These are phyloP conservation scores for Cataglyphis albicans DNA, from an alignment of 2,888 invertebrate genomes.

Conservation along the genomic window DNA sequence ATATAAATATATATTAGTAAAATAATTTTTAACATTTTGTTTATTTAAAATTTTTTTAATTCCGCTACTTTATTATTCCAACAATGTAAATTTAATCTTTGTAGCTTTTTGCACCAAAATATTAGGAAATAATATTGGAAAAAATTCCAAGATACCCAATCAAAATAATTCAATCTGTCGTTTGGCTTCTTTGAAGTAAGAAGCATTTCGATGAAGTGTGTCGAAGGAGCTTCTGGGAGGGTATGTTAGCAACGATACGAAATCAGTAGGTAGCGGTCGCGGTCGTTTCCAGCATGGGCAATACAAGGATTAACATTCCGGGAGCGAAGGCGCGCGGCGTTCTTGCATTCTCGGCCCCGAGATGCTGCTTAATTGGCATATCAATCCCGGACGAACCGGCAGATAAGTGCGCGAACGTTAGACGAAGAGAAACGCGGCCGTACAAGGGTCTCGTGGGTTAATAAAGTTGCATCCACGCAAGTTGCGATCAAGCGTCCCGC, in stretches of 20 bases:
- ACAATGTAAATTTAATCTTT: not conserved
- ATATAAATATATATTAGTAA: not conserved
- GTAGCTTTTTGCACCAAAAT: not conserved
- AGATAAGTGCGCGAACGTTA: constrained; percentile 71
- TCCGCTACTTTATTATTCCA: not conserved
- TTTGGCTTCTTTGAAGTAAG: not conserved
- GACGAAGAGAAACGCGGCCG: constrained; percentile 63
- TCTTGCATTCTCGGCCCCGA: constrained; percentile 66
- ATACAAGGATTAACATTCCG: constrained; percentile 62
- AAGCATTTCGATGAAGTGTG: not conserved
- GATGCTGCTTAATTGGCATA: constrained; percentile 81
- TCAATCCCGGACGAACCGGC: constrained; percentile 78
- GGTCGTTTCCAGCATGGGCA: constrained; percentile 51
- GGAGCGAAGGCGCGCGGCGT: constrained; percentile 67
- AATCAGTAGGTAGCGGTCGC: constrained; percentile 29
- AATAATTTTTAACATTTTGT: not conserved
- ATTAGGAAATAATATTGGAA: not conserved
- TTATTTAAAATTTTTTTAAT: not conserved
- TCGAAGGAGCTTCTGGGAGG: not conserved
- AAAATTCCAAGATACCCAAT: not conserved
- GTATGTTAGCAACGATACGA: constrained; percentile 5
- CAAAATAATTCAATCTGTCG: not conserved
- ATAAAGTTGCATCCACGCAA: constrained; percentile 75
- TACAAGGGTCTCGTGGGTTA: constrained; percentile 74
- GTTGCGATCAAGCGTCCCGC: constrained; percentile 54